Percentiles rank a stretch among this genome's conserved stretches.
Conservation (phyloP, 1,140 invertebrate species). For the Hormaphis cornu region DNA sequence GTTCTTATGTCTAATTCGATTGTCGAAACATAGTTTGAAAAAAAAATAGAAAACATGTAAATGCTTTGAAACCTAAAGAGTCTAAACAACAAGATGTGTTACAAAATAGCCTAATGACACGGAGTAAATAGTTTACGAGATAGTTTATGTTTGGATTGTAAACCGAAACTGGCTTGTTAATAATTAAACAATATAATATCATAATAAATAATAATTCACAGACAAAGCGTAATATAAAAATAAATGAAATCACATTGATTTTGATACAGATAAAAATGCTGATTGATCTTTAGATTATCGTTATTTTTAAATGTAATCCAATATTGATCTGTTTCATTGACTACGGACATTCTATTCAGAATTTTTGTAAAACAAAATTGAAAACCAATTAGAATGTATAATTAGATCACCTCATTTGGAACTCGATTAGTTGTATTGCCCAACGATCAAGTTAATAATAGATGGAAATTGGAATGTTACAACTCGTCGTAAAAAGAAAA, state of each 20-base stretch:
- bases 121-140: background rate
- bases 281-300: background rate
- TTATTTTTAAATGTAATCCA: background rate
- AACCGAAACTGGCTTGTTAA: conserved; percentile 7
- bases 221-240: background rate
- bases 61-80: conserved; percentile 3
- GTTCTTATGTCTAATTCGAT: conserved; percentile 22
- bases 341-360: too few species aligned
- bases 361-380: too few species aligned
- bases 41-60: conserved; percentile 19
- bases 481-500: background rate
- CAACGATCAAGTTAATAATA: background rate
- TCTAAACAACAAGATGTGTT: background rate
- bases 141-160: background rate
- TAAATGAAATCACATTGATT: background rate
- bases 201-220: background rate
- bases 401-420: too few species aligned
- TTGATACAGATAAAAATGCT: conserved; percentile 9
- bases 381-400: too few species aligned
- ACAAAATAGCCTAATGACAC: background rate
- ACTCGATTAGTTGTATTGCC: too few species aligned
- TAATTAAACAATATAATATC: background rate
- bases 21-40: conserved; percentile 23
- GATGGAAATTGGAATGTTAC: background rate
- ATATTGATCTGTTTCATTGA: background rate